A percentile compares a stretch with the other conserved stretches of the same genome.
phyloP scores from a whole-genome alignment of 1,140 invertebrate genomes.

The Trichomalopsis sarcophagae region DNA sequence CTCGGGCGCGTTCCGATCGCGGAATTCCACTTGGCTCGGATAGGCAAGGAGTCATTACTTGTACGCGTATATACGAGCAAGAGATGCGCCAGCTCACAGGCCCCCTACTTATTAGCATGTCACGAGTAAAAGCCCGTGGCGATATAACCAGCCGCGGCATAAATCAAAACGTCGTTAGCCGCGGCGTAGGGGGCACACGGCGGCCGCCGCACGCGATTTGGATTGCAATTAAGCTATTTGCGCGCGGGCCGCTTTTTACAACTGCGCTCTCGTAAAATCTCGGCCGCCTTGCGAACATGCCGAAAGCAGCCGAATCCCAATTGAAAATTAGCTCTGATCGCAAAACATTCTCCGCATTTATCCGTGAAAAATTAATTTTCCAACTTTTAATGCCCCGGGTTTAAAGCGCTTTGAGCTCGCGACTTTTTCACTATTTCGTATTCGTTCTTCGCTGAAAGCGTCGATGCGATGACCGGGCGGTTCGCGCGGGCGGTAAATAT shows the following conservation, averaged over 20 bases:
- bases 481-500: too few relatives aligned
- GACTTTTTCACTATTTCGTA: too few relatives aligned
- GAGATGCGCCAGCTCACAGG: too few relatives aligned
- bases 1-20: constrained; percentile 28
- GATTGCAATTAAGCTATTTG: constrained; percentile 46
- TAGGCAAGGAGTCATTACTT: not conserved
- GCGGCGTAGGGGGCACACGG: not conserved
- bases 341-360: too few relatives aligned
- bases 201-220: constrained; percentile 29
- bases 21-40: constrained; percentile 43
- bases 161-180: constrained; percentile 45
- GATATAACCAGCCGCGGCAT: constrained; percentile 18
- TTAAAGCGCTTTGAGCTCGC: not conserved
- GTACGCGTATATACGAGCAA: too few relatives aligned
- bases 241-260: constrained; percentile 6
- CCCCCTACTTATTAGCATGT: constrained; percentile 32
- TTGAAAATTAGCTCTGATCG: too few relatives aligned
- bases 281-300: too few relatives aligned
- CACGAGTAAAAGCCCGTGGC: constrained; percentile 6
- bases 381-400: not conserved
- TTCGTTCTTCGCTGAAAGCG: too few relatives aligned
- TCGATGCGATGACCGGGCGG: too few relatives aligned
- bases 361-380: not conserved
- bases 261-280: not conserved
- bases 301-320: too few relatives aligned